These are phyloP conservation scores for Palythoa grandis DNA, from an alignment of 92 coral and sea anemone genomes.

Conservation along the genomic window DNA sequence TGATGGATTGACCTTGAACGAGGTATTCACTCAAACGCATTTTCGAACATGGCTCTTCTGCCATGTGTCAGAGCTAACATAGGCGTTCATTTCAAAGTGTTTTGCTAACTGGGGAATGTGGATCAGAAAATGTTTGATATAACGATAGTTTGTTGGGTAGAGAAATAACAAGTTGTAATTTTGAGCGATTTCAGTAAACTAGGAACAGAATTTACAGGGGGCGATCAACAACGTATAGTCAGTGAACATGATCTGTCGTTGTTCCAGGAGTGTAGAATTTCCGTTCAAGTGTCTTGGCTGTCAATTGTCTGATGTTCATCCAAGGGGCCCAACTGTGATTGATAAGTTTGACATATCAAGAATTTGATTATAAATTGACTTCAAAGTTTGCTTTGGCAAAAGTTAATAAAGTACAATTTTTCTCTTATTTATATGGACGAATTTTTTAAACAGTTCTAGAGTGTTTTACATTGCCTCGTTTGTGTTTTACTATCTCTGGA, in stretches of 20 bases:
- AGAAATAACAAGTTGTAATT: background rate
- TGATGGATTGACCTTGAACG: constrained; percentile 23
- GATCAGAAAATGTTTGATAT: background rate
- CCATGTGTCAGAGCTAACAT: constrained; percentile 7
- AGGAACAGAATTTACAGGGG: constrained; percentile 6
- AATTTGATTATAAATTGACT: background rate
- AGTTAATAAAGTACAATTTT: background rate
- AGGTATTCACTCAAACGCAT: background rate
- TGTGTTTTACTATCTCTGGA: background rate
- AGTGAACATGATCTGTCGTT: constrained; percentile 20
- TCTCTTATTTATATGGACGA: background rate
- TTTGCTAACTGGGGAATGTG: background rate
- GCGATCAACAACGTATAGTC: constrained; percentile 2
- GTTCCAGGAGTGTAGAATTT: constrained; percentile 32
- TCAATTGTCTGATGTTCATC: background rate
- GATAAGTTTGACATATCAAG: background rate
- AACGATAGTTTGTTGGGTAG: background rate
- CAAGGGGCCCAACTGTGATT: background rate
- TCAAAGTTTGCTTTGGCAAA: background rate
- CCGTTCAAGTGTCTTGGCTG: background rate
- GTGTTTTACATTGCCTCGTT: background rate
- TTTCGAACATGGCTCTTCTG: background rate
- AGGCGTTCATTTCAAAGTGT: background rate
- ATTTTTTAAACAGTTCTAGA: background rate
- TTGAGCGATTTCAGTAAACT: background rate